Conservation (phyloP, 1,140 invertebrate species). For the Drosophila nasuta region DNA sequence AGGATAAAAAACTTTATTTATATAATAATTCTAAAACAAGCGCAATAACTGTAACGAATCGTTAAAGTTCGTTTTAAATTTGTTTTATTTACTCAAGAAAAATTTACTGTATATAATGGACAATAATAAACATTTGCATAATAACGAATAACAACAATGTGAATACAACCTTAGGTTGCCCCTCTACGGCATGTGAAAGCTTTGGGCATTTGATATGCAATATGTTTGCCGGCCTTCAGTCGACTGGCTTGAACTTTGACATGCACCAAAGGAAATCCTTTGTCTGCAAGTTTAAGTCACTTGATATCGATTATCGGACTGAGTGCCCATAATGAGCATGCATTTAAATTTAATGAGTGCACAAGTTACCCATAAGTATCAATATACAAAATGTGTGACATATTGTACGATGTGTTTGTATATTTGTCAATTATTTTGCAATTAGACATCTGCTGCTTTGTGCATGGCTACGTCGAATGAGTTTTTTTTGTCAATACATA, state of each 20-base stretch:
- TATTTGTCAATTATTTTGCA: conserved; percentile 29
- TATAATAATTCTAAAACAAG: no score
- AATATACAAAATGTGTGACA: not conserved
- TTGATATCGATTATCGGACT: conserved; percentile 23
- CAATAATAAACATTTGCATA: no score
- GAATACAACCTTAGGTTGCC: not conserved
- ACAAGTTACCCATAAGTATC: not conserved
- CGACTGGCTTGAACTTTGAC: not conserved
- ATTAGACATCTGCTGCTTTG: conserved; percentile 24
- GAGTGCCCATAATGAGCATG: conserved; percentile 11
- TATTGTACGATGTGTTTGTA: not conserved
- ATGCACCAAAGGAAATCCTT: not conserved
- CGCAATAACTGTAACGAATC: no score
- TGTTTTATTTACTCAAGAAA: no score
- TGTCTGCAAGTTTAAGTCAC: not conserved
- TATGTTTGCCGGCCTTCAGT: no score
- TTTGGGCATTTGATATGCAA: not conserved
- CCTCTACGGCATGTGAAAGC: not conserved
- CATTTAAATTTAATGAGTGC: conserved; percentile 33
- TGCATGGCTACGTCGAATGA: not conserved
- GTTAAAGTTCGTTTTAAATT: no score
- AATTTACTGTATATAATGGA: no score
- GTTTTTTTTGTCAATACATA: no score
- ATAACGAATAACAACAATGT: not conserved
- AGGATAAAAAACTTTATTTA: no score